A percentile compares a stretch with the other conserved stretches of the same genome.
Evolutionary conservation across 2,888 invertebrate species (phyloP).

Genomic region (Phytoseiulus persimilis): DNA sequence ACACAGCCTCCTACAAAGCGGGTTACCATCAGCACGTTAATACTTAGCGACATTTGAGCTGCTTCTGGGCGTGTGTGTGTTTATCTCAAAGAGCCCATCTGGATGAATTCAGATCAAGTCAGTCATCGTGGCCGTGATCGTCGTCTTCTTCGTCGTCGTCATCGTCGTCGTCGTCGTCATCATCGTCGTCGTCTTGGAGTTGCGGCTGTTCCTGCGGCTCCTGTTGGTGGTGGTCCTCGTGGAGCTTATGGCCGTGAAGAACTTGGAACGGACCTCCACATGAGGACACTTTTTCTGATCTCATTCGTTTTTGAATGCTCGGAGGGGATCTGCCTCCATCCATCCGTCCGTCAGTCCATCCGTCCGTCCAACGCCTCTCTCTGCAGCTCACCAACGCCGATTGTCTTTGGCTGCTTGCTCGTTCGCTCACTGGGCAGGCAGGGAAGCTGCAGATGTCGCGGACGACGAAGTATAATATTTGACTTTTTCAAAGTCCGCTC

Average conservation of each 20-base stretch:
- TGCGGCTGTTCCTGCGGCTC: background rate
- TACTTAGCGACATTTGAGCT: background rate
- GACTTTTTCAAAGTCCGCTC: conserved; percentile 5
- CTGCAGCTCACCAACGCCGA: background rate
- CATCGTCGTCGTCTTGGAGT: too few species aligned
- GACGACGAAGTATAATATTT: background rate
- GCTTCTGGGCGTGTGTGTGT: conserved; percentile 5
- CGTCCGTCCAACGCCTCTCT: background rate
- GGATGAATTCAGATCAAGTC: background rate
- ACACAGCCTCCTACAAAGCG: background rate
- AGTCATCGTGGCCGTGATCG: background rate
- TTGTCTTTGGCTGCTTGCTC: background rate
- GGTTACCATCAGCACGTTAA: background rate
- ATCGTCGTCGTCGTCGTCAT: too few species aligned
- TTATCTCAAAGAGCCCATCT: background rate
- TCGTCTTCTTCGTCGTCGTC: background rate
- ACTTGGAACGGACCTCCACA: background rate
- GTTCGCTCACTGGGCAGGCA: background rate
- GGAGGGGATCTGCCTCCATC: background rate
- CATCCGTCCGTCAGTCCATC: background rate
- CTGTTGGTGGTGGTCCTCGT: background rate
- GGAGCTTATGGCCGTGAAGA: background rate
- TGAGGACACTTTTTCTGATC: background rate
- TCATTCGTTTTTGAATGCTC: background rate
- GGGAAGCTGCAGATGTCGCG: background rate